Base-by-base conservation (phyloP, 1,140 invertebrate genomes). In the Hylaeus anthracinus region DNA sequence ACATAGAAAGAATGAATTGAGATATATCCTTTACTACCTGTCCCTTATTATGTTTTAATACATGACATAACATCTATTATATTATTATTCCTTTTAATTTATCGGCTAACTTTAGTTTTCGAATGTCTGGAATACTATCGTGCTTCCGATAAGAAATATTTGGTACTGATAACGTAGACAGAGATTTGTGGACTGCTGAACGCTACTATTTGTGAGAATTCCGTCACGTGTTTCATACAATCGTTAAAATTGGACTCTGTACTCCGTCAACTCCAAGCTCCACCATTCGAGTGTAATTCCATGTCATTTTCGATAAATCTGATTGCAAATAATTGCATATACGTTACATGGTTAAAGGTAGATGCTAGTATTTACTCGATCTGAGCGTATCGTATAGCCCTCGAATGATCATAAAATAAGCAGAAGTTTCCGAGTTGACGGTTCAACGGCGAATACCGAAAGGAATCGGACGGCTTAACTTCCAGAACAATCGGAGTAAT, bases 1-100 rank as follows among this genome's bases (percentile, higher is more conserved):
- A 9, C 6, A 45, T 63, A 69, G 37, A 15, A 75, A 8, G n/a
- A 67, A 37, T 3, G 10, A 80, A 75, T 75, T 55, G 69, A 75
- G 6, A 53, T 61, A 45, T 67, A 80, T 67, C 69, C 77, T 61
- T 55, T 67, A 69, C 61, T 48, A 60, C 37, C 48, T 53, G 4
- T 15, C n/a, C 9, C 12, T 51, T 43, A 6, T 15, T 56, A 66
- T 12, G 43, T 43, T 15, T 71, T 69, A 4, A 5, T 37, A 45
- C 12, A 41, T 43, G 37, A 15, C 8, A 48, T 63, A 10, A 63
- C 1, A 41, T 6, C 5, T 70, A 39, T 43, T 39, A 56, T 26
- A 26, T 5, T 26, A 26, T 26, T 26, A 26, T 26, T 26, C 26
- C 26, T 15, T 51, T 67, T 67, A 5, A 26, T 51, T n/a, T 51